These are phyloP conservation scores for Euwallacea similis DNA, from an alignment of 1,140 invertebrate species.

Conservation along the genomic window DNA sequence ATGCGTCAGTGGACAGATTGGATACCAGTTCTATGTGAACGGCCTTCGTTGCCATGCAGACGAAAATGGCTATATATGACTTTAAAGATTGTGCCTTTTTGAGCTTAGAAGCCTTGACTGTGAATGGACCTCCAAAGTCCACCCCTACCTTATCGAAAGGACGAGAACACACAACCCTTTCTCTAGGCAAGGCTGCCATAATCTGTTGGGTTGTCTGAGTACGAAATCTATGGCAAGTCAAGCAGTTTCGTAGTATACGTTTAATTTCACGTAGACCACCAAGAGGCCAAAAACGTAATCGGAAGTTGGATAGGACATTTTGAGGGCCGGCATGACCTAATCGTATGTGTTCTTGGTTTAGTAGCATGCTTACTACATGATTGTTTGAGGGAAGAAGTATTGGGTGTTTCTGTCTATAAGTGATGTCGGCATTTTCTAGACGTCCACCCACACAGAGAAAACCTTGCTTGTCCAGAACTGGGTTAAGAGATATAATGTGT, in stretches of 20 bases:
- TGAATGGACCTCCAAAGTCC: not conserved
- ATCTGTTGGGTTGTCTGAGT: not conserved
- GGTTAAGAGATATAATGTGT: not conserved
- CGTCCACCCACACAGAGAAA: not conserved
- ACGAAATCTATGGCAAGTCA: not conserved
- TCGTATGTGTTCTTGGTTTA: no score
- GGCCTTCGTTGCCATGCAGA: not conserved
- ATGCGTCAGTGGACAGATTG: not conserved
- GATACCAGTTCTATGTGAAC: not conserved
- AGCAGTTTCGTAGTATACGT: not conserved
- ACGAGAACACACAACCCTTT: not conserved
- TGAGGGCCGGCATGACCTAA: not conserved
- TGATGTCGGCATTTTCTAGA: not conserved
- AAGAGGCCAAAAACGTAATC: not conserved
- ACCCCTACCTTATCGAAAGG: not conserved
- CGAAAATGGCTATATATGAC: not conserved
- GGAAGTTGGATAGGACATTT: not conserved
- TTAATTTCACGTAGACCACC: not conserved
- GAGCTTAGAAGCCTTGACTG: not conserved
- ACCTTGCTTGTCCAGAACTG: not conserved
- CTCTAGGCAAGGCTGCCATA: not conserved
- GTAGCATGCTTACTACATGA: no score
- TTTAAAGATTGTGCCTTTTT: not conserved
- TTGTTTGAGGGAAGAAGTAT: not conserved
- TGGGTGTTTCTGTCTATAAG: not conserved